Evolutionary conservation across 2,113 vertebrate species (phyloP).

Genomic region (Labeo catla): DNA sequence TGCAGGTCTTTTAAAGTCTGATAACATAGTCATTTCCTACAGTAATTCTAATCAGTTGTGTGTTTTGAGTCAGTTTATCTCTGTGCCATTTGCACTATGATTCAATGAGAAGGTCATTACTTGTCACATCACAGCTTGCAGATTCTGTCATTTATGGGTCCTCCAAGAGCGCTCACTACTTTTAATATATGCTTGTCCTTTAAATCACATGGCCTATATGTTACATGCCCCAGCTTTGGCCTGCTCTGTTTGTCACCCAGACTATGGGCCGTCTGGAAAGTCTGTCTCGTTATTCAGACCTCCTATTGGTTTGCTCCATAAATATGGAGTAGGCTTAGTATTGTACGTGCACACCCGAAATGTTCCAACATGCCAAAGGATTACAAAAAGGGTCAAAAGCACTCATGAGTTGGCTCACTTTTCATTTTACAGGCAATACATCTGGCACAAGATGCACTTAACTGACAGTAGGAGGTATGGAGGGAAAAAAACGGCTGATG

Average conservation of each 20-base stretch:
- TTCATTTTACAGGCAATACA: neutral
- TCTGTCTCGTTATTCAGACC: constrained; percentile 41
- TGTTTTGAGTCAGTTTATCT: constrained; percentile 58
- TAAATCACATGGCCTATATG: neutral
- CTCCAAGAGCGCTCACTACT: neutral
- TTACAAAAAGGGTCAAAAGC: constrained; percentile 40
- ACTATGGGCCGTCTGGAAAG: constrained; percentile 54
- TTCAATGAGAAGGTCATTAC: constrained; percentile 65
- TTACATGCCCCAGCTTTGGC: constrained; percentile 14
- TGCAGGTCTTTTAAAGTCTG: constrained; percentile 30
- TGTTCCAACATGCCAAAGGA: constrained; percentile 44
- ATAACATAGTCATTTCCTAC: constrained; percentile 25
- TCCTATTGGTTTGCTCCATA: constrained; percentile 52
- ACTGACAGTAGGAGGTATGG: neutral
- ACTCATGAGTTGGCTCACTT: constrained; percentile 6
- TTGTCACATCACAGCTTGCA: constrained; percentile 38
- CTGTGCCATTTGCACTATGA: constrained; percentile 58
- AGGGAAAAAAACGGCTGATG: neutral
- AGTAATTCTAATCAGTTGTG: constrained; percentile 15
- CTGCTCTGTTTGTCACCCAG: constrained; percentile 54
- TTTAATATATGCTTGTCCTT: neutral
- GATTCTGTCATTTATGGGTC: constrained; percentile 53
- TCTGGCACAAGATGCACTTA: constrained; percentile 1
- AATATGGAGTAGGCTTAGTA: constrained; percentile 49
- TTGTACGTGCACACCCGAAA: constrained; percentile 20